These are phyloP conservation scores for Campaea margaritaria DNA, from an alignment of 2,888 invertebrate species.

Conservation along the genomic window DNA sequence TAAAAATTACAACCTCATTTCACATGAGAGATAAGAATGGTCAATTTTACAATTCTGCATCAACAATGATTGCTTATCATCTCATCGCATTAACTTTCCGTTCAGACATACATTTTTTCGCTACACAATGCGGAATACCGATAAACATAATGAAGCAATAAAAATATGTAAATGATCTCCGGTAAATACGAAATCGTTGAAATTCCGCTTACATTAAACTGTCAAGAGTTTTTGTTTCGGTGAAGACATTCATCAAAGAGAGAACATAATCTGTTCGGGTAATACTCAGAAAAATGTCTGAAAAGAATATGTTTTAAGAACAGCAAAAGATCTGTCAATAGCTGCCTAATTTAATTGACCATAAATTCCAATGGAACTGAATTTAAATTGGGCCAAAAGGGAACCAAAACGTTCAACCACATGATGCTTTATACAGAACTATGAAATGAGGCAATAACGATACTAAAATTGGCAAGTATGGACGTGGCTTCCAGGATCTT, in stretches of 20 bases:
- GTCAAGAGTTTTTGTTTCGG: conserved; percentile 42
- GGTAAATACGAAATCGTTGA: conserved; percentile 43
- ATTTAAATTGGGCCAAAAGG: no score
- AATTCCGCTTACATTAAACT: conserved; percentile 41
- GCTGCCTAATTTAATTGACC: no score
- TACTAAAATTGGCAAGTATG: no score
- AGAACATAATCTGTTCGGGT: conserved; percentile 44
- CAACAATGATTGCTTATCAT: conserved; percentile 10
- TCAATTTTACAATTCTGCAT: background rate
- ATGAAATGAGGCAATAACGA: no score
- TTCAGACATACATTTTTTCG: conserved; percentile 44
- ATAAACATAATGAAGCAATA: conserved; percentile 36
- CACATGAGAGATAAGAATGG: no score
- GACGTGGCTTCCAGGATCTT: no score
- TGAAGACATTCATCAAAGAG: conserved; percentile 47
- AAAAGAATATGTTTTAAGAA: background rate
- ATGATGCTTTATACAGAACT: no score
- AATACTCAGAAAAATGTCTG: conserved; percentile 36
- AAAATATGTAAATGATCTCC: conserved; percentile 41
- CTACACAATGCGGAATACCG: conserved; percentile 26
- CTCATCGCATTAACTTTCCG: conserved; percentile 45
- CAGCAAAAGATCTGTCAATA: no score
- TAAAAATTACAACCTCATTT: no score
- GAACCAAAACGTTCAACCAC: no score
- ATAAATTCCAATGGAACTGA: no score